phyloP scores from a whole-genome alignment of 1,140 invertebrate species.

The Pseudomyrmex dendroicus region DNA sequence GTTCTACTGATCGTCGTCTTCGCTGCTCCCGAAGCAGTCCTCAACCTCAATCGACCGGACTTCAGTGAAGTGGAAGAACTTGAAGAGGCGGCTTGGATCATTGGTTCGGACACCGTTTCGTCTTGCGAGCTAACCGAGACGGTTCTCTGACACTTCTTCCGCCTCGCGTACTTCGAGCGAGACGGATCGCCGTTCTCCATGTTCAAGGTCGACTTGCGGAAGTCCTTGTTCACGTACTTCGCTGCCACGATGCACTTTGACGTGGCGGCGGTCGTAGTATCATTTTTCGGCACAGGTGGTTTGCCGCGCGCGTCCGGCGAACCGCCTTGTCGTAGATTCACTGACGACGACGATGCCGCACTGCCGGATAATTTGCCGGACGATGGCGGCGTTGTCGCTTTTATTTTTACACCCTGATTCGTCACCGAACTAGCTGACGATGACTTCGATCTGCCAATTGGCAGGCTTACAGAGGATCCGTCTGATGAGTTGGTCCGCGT shows the following conservation, averaged over 20 bases:
- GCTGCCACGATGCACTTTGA: slow-evolving; percentile 74
- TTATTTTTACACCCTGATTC: slow-evolving; percentile 83
- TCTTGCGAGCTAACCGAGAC: slow-evolving; percentile 80
- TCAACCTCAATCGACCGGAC: slow-evolving; percentile 68
- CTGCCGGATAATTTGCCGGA: slow-evolving; percentile 58
- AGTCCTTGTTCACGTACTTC: slow-evolving; percentile 89
- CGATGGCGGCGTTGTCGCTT: slow-evolving; percentile 73
- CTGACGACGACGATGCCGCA: slow-evolving; percentile 72
- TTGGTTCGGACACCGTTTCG: slow-evolving; percentile 73
- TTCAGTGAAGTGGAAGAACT: slow-evolving; percentile 60
- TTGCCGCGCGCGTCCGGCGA: slow-evolving; percentile 82
- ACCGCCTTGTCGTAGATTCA: slow-evolving; percentile 76
- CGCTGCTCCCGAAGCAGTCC: slow-evolving; percentile 59
- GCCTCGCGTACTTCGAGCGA: slow-evolving; percentile 76
- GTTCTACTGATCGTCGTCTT: slow-evolving; percentile 52
- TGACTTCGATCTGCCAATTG: slow-evolving; percentile 83
- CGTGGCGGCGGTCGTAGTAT: slow-evolving; percentile 74
- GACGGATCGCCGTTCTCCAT: slow-evolving; percentile 86
- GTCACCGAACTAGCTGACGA: slow-evolving; percentile 80
- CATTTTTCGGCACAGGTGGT: slow-evolving; percentile 83
- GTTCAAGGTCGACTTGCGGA: slow-evolving; percentile 91
- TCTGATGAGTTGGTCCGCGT: slow-evolving; percentile 78
- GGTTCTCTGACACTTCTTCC: slow-evolving; percentile 78
- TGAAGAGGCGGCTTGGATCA: slow-evolving; percentile 58
- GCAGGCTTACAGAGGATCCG: slow-evolving; percentile 79